phyloP scores from a whole-genome alignment of 1,140 invertebrate species.

The Dendroctonus ponderosae region DNA sequence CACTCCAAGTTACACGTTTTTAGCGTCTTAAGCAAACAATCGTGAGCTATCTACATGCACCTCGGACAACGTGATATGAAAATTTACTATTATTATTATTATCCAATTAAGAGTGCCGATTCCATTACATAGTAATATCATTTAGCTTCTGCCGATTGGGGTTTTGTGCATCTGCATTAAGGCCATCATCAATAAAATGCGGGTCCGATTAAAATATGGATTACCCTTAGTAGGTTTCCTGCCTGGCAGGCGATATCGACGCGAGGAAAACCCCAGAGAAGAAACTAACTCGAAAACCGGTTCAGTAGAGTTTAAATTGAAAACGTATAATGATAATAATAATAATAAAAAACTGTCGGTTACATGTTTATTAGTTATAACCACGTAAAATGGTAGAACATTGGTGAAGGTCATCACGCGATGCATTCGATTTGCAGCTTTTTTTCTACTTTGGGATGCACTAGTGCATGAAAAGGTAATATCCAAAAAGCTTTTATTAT shows the following conservation, averaged over 20 bases:
- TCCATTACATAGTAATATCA: no score
- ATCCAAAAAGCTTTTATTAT: constrained; percentile 31
- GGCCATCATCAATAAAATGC: background rate
- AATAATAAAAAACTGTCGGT: constrained; percentile 18
- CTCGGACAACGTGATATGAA: no score
- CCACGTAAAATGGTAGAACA: constrained; percentile 30
- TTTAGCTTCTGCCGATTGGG: background rate
- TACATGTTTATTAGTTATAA: constrained; percentile 34
- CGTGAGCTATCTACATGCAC: no score
- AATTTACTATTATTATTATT: no score
- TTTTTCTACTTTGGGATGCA: constrained; percentile 22
- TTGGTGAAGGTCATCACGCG: constrained; percentile 31
- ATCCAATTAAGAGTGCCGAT: no score
- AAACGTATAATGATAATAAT: constrained; percentile 21
- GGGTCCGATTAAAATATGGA: background rate
- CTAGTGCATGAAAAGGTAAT: constrained; percentile 28
- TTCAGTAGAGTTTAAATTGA: constrained; percentile 20
- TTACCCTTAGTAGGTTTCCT: no score
- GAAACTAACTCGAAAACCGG: constrained; percentile 3
- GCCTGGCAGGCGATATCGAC: no score
- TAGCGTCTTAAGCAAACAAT: no score
- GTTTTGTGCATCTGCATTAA: background rate
- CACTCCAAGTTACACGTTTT: no score
- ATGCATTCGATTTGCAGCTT: constrained; percentile 33
- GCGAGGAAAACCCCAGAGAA: background rate